Percentiles rank a stretch among this genome's conserved stretches.
Evolutionary conservation across 2,888 invertebrate species (phyloP).

Genomic region (Leucophenga montana): DNA sequence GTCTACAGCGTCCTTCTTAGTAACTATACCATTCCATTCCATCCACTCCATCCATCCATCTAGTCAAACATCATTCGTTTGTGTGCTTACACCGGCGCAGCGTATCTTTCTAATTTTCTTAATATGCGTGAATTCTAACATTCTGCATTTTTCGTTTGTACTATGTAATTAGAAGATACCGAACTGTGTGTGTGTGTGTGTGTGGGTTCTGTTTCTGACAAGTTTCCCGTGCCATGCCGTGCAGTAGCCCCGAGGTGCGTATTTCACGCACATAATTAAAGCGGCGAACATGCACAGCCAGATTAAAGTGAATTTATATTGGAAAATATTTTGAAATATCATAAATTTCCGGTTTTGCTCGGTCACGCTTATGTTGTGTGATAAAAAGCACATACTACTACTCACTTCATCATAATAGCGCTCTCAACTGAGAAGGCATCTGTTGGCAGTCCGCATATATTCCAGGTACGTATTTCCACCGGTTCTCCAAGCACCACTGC

Average conservation of each 20-base stretch:
- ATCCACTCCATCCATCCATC: neutral
- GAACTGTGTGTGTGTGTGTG: slow-evolving; percentile 11
- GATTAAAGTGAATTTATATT: slow-evolving; percentile 27
- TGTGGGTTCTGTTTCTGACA: slow-evolving; percentile 51
- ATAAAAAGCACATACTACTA: slow-evolving; percentile 36
- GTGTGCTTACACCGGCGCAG: slow-evolving; percentile 54
- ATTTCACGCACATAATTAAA: slow-evolving; percentile 50
- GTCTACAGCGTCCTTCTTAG: slow-evolving; percentile 4
- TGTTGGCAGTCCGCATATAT: slow-evolving; percentile 89
- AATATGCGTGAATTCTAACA: slow-evolving; percentile 66
- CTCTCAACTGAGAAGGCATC: slow-evolving; percentile 94
- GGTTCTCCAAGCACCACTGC: slow-evolving; percentile 88
- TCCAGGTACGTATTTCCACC: slow-evolving; percentile 91
- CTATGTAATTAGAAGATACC: slow-evolving; percentile 59
- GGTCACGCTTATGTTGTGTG: neutral
- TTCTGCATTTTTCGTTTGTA: slow-evolving; percentile 50
- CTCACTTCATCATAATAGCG: slow-evolving; percentile 90
- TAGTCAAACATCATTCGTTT: slow-evolving; percentile 56
- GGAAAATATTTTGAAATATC: slow-evolving; percentile 27
- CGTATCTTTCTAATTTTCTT: slow-evolving; percentile 65
- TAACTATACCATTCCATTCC: neutral
- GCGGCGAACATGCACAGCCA: too few species aligned
- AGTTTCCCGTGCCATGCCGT: slow-evolving; percentile 24
- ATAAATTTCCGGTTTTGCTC: slow-evolving; percentile 10
- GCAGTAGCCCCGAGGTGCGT: slow-evolving; percentile 10